Evolutionary conservation across 2,888 invertebrate genomes (phyloP), one percentile per base, ranked within the genome.

Genomic region (Rhagonycha fulva): DNA sequence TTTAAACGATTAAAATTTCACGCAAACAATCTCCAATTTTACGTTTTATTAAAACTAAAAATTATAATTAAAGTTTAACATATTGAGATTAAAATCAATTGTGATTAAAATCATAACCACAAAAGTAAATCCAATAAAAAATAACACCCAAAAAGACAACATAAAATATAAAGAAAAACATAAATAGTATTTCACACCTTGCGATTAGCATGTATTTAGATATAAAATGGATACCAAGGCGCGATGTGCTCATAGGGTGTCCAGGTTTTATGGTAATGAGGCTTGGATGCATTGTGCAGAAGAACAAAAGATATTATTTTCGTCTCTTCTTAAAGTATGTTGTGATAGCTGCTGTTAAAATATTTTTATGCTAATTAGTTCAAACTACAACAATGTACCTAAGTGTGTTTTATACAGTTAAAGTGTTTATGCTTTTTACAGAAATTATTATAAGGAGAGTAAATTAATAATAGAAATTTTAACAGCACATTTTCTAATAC

Each of bases 341-440:
- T 80, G 76, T 80, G 78, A 79, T 80, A 80, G 79, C 78, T 78
- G 79, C 69, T 70, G 77, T 75, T 77, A 79, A 79, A 80, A 80
- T 80, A 78, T 72, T 76, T 80, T 80, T 80, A 80, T 80, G 80
- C 76, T 79, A 80, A 80, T 80, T 79, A 77, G 76, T 79, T 79
- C 24, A 24, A 66, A 66, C 12, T 12, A 23, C 23, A 66, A 66
- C 26, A 24, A 24, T 66, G 63, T 24, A 23, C 24, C 12, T 30
- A 68, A 70, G 28, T 32, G 61, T 63, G 69, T 66, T 76, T 74
- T 73, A 68, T 73, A 66, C 68, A 69, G 26, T 61, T 71, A 47
- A 47, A n/a, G 47, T n/a, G 47, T n/a, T n/a, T 47, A n/a, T n/a
- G 47, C 7, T 7, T 47, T 47, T 47, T n/a, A 9, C 0, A n/a